phyloP scores from a whole-genome alignment of 2,888 invertebrate species.

The Calameuta filiformis region DNA sequence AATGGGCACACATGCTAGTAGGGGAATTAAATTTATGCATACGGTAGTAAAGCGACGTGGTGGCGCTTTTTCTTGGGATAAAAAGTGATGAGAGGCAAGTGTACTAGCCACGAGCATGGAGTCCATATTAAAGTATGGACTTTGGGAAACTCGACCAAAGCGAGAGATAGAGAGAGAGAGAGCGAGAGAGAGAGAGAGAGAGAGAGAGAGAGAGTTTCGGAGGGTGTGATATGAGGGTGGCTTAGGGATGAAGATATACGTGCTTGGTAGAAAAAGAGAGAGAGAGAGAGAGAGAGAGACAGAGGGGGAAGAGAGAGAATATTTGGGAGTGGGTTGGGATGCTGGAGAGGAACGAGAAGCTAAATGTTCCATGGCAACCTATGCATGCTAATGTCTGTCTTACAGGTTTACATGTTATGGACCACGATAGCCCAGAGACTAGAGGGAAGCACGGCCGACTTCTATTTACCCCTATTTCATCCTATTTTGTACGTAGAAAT shows the following conservation, averaged over 20 bases:
- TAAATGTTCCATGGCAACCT: conserved; percentile 56
- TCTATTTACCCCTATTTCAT: background rate
- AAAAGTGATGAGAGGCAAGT: conserved; percentile 39
- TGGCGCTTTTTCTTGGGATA: conserved; percentile 20
- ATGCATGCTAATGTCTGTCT: conserved; percentile 60
- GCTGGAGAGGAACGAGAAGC: conserved; percentile 25
- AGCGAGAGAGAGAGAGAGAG: conserved; percentile 19
- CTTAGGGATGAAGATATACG: background rate
- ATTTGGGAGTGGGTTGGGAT: background rate
- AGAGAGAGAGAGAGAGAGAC: conserved; percentile 7
- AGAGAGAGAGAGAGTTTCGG: conserved; percentile 24
- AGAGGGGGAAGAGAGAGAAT: conserved; percentile 12
- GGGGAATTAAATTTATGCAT: conserved; percentile 44
- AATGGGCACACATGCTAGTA: background rate
- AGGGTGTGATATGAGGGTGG: conserved; percentile 15
- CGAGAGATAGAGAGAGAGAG: conserved; percentile 23
- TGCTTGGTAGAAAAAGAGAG: conserved; percentile 13
- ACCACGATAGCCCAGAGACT: background rate
- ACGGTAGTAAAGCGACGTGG: conserved; percentile 8
- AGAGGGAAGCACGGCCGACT: background rate
- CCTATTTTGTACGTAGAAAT: background rate
- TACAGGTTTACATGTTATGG: conserved; percentile 38
- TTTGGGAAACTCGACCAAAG: conserved; percentile 2
- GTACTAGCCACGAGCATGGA: background rate
- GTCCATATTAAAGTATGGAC: background rate